Base-by-base conservation (phyloP, 2,888 invertebrate species). In the Exephanes ischioxanthus region DNA sequence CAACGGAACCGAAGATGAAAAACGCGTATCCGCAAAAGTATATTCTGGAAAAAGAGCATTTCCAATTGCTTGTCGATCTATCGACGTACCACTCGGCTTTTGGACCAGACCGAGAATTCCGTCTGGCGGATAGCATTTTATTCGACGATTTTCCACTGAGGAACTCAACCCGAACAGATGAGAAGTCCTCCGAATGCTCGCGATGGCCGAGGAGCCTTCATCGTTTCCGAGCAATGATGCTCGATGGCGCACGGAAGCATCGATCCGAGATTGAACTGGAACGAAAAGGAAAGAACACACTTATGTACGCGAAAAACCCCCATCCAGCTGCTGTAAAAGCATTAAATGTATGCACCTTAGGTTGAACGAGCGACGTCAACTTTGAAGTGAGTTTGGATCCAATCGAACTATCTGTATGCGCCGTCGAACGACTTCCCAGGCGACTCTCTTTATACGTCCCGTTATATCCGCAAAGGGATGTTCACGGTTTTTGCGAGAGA, bases 401-500 rank as follows among this genome's bases (percentile, higher is more conserved):
- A n/a, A 70, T 71, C 70, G 70, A 53, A 33, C 53, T 26, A 33
- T 71, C 68, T 51, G 51, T 11, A n/a, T 51, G 61, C 45, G 9
- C n/a, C 22, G 30, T 11, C 37, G 61, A 73, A 73, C 61, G 73
- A 61, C 58, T 67, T 73, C 45, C 16, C 58, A 26, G 3, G 58
- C 45, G 73, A 61, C 16, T 73, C 22, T 73, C 61, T 58, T 63
- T 16, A 16, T 16, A 55, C 41, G 22, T n/a, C 41, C 16, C 26
- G 61, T 45, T 41, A 73, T 61, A 73, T 73, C 45, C 19, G 61
- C 45, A 41, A 22, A 41, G 58, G 41, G 72, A 73, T 73, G 22
- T 58, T 45, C 61, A 14, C 37, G 61, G 22, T 61, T 73, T 73
- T 61, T 19, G 22, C 37, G 22, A 45, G 16, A 33, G 33, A 33